Percentiles rank a stretch among this genome's conserved stretches.
Conservation (phyloP, 1,140 invertebrate genomes). For the Drosophila sucinea region DNA sequence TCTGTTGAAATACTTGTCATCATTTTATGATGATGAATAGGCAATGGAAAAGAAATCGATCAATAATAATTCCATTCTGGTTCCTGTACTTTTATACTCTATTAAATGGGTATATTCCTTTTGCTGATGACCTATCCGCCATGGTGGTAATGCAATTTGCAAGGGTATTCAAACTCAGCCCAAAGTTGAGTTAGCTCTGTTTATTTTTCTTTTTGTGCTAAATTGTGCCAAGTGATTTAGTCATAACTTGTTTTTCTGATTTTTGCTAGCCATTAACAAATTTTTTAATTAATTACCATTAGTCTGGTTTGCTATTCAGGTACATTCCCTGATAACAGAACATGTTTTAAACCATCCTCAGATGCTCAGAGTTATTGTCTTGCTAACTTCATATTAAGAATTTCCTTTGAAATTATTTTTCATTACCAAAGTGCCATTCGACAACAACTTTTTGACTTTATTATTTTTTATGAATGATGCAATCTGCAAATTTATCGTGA, state of each 20-base stretch:
- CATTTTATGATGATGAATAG: slow-evolving; percentile 22
- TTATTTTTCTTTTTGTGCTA: not conserved
- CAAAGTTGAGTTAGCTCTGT: slow-evolving; percentile 18
- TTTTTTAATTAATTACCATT: slow-evolving; percentile 75
- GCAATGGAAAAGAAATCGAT: not conserved
- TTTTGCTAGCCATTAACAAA: slow-evolving; percentile 57
- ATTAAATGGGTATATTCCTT: not conserved
- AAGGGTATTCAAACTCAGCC: not conserved
- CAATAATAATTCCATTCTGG: not conserved
- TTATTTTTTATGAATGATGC: no score
- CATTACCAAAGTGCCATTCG: no score
- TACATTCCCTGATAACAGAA: not conserved
- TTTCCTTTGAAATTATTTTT: no score
- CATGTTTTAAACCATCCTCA: not conserved
- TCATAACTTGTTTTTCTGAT: slow-evolving; percentile 43
- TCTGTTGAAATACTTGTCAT: slow-evolving; percentile 52
- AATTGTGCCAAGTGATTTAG: slow-evolving; percentile 36
- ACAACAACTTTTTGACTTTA: no score
- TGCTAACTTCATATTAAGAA: no score
- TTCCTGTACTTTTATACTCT: not conserved
- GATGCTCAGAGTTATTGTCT: not conserved
- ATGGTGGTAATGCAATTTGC: not conserved
- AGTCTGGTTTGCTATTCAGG: slow-evolving; percentile 46
- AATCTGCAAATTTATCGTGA: no score
- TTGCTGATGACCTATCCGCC: not conserved